Percentiles rank a stretch among this genome's conserved stretches.
phyloP scores from a whole-genome alignment of 2,797 vertebrate species.

The Sebastes iracundus region DNA sequence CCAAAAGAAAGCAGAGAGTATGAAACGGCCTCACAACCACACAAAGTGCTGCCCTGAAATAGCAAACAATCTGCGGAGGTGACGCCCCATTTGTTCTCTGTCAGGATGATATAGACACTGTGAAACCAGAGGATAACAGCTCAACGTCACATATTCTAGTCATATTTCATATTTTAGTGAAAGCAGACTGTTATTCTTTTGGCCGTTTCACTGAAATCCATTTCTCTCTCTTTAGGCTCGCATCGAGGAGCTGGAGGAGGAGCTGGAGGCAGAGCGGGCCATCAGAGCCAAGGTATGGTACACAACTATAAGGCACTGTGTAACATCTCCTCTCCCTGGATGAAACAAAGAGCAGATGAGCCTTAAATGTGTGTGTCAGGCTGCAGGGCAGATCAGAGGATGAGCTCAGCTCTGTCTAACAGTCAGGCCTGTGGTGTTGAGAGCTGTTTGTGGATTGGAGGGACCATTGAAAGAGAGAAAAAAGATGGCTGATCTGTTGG shows the following conservation, averaged over 20 bases:
- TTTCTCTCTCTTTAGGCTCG: slow-evolving; percentile 75
- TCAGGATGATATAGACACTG: slow-evolving; percentile 12
- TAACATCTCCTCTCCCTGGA: not conserved
- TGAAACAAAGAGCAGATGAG: slow-evolving; percentile 9
- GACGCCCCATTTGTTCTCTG: slow-evolving; percentile 40
- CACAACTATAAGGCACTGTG: not conserved
- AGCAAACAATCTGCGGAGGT: slow-evolving; percentile 52
- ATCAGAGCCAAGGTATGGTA: slow-evolving; percentile 83
- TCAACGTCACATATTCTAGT: not conserved
- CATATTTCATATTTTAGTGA: not conserved
- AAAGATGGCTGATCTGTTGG: slow-evolving; percentile 13
- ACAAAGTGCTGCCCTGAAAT: slow-evolving; percentile 62
- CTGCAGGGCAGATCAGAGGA: not conserved
- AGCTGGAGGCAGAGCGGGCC: slow-evolving; percentile 84
- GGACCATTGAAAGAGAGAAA: not conserved
- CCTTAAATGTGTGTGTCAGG: slow-evolving; percentile 7
- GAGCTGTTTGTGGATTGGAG: not conserved
- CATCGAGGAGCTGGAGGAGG: slow-evolving; percentile 88
- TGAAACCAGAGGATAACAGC: not conserved
- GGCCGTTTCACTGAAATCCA: not conserved
- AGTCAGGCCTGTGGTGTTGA: not conserved
- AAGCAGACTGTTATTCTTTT: slow-evolving; percentile 1
- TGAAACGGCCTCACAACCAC: slow-evolving; percentile 46
- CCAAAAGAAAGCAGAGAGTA: slow-evolving; percentile 37
- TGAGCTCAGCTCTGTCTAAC: not conserved